Percentiles rank a stretch among this genome's conserved stretches.
Conservation (phyloP, 2,797 vertebrate genomes). For the Stomatorhinus walkeri region DNA sequence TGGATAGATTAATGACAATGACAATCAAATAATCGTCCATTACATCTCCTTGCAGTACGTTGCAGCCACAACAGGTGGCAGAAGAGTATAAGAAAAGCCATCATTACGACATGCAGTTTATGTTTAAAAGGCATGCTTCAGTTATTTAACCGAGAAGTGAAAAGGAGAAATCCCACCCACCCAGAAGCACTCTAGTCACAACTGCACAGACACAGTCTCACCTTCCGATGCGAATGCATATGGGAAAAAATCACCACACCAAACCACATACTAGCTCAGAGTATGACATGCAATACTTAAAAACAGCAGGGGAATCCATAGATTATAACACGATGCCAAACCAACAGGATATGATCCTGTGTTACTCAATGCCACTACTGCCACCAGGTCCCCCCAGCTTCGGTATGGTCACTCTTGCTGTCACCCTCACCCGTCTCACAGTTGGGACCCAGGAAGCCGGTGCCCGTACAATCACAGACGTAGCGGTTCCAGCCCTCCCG, state of each 20-base stretch:
- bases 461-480: slow-evolving; percentile 82
- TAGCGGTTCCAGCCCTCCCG: slow-evolving; percentile 93
- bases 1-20: background rate
- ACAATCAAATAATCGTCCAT: background rate
- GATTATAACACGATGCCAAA: background rate
- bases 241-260: background rate
- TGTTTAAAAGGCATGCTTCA: background rate
- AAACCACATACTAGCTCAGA: background rate
- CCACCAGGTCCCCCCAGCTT: background rate
- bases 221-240: background rate
- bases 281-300: background rate
- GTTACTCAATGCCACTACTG: background rate
- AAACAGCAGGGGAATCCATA: background rate
- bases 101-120: background rate
- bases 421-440: slow-evolving; percentile 42
- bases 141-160: background rate
- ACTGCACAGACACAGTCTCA: background rate
- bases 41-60: slow-evolving; percentile 15
- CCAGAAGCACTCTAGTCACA: background rate
- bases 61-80: slow-evolving; percentile 47
- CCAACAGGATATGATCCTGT: background rate
- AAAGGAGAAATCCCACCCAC: background rate
- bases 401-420: too few species aligned
- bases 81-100: slow-evolving; percentile 30
- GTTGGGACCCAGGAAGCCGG: slow-evolving; percentile 76